Base-by-base conservation (phyloP, 2,113 vertebrate genomes). In the Chiloscyllium plagiosum region DNA sequence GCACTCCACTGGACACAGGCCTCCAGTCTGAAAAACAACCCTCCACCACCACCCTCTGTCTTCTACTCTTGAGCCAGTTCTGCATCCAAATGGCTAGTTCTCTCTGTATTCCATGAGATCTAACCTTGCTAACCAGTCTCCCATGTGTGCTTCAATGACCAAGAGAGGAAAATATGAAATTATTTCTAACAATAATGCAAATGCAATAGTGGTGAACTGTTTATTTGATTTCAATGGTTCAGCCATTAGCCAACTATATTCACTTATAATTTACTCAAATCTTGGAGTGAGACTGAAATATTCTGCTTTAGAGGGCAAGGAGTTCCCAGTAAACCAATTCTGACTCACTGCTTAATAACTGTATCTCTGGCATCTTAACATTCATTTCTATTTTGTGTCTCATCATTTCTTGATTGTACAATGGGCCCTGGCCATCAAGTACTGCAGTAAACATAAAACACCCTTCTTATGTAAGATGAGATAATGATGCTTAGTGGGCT, bases 151-250 rank as follows among this genome's bases (percentile, higher is more conserved):
- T 98, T 24, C 98, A 97, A 96, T 99, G 98, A 96, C 99, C 78
- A 37, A 83, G 97, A 70, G 96, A 97, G 96, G 97, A 97, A 96
- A 97, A 98, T 0, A 98, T 98, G 24, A 98, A 94, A 96, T 99
- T 93, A 87, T 99, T 72, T 99, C 99, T 95, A 99, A 98, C 96
- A 99, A 98, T 96, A 98, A 96, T 96, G 96, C 99, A 7, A 97
- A 97, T 96, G 98, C 97, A 80, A 97, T 99, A 87, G 97, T 98
- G 85, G 26, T 98, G 80, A 97, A 98, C 33, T 96, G 97, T 50
- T 98, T 97, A 97, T 20, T 19, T 50, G 42, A 66, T 95, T n/a
- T 15, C 52, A 33, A 17, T 47, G 66, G 70, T 4, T 70, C 47
- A 56, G 24, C 6, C 50, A 61, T 89, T 52, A 89, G 13, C 87